Base-by-base conservation (phyloP, 2,113 vertebrate genomes). In the Macaca mulatta region DNA sequence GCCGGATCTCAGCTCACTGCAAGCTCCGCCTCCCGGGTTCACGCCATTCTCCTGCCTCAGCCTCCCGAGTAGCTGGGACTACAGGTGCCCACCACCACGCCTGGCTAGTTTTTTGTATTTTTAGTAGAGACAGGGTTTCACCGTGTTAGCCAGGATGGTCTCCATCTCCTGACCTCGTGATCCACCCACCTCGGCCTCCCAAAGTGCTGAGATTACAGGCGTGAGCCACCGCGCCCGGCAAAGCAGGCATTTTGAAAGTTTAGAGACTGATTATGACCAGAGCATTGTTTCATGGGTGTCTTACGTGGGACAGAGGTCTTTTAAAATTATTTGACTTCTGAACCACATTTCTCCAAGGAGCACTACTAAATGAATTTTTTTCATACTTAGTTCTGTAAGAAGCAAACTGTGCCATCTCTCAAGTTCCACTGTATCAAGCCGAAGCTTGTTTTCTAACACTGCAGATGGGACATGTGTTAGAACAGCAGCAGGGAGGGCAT, bases 41-140 rank as follows among this genome's bases (percentile, higher is more conserved):
- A 14, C 13, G 13, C 48, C 48, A 14, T 50, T 50, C 48, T 50
- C 48, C 48, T 50, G 48, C 48, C 48, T 50, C 48, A 50, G 48
- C 13, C 48, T 50, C 48, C 48, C 12, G 48, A 13, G 48, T 50
- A 50, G 48, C 48, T 14, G 48, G 48, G 48, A 50, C 48, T 50
- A 50, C 13, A 50, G 48, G 3, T 1, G 13, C 48, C 48, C 0
- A 0, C 48, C 13, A 14, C 48, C 48, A 0, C 13, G 13, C 48
- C 48, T 0, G 48, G 13, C 48, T 50, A 50, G 1, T 50, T 50
- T 50, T 50, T 50, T 50, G 48, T 50, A 50, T 50, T 50, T 50
- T 50, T 50, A 50, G 48, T 50, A 50, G 48, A 50, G 48, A 50
- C 13, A 3, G 48, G 48, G 0, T 50, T 50, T 50, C 48, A 50